Percentiles rank a stretch among this genome's conserved stretches.
Conservation (phyloP, 1,140 invertebrate species). For the Campoletis sonorensis region DNA sequence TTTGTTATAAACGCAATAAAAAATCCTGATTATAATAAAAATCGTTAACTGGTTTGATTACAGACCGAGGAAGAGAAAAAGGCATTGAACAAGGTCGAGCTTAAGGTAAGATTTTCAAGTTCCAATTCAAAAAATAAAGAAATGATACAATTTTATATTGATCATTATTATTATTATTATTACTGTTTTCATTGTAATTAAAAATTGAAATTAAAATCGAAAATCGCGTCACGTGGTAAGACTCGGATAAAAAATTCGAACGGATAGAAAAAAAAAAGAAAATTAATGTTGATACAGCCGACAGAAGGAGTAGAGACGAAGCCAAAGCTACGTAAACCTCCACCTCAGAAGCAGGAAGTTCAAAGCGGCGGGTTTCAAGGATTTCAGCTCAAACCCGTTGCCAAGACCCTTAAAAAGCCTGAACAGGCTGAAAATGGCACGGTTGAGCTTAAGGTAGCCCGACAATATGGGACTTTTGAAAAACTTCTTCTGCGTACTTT, state of each 20-base stretch:
- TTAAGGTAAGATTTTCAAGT: slow-evolving; percentile 64
- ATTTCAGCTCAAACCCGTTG: slow-evolving; percentile 80
- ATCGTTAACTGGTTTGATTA: slow-evolving; percentile 7
- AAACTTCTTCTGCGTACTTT: background rate
- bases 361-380: slow-evolving; percentile 79
- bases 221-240: background rate
- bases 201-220: background rate
- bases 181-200: background rate
- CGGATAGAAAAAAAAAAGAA: slow-evolving; percentile 28
- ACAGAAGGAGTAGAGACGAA: slow-evolving; percentile 61
- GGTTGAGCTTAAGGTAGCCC: slow-evolving; percentile 72
- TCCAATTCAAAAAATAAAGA: slow-evolving; percentile 15
- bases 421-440: slow-evolving; percentile 73
- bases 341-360: slow-evolving; percentile 77
- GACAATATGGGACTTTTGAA: slow-evolving; percentile 52
- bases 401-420: slow-evolving; percentile 73
- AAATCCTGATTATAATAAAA: slow-evolving; percentile 6
- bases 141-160: slow-evolving; percentile 16
- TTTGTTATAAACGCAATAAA: background rate
- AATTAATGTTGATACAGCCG: slow-evolving; percentile 65
- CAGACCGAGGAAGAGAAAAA: slow-evolving; percentile 63
- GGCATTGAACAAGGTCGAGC: slow-evolving; percentile 66
- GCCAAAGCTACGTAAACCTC: slow-evolving; percentile 76
- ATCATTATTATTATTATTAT: background rate
- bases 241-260: background rate